Evolutionary conservation across 2,888 invertebrate species (phyloP).

Genomic region (Troides oblongomaculatus): DNA sequence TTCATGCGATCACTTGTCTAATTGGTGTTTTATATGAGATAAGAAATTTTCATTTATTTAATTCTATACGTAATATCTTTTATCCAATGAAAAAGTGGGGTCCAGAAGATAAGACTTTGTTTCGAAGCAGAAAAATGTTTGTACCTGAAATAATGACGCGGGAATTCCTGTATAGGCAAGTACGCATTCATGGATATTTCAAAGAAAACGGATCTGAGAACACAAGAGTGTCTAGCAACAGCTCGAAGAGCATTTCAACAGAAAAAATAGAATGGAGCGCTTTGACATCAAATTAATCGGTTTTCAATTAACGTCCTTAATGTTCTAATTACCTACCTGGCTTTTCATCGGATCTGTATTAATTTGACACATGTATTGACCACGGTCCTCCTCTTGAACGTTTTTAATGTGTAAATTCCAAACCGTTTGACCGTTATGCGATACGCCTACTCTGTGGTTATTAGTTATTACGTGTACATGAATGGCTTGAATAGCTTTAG

Average conservation of each 20-base stretch:
- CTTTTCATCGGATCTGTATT: slow-evolving; percentile 97
- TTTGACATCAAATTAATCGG: slow-evolving; percentile 51
- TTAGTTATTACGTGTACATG: slow-evolving; percentile 96
- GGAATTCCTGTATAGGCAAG: slow-evolving; percentile 73
- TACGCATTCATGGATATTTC: slow-evolving; percentile 60
- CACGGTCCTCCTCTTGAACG: slow-evolving; percentile 92
- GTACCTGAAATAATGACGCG: slow-evolving; percentile 75
- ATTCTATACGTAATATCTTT: slow-evolving; percentile 41
- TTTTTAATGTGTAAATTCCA: slow-evolving; percentile 95
- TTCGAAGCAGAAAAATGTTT: slow-evolving; percentile 70
- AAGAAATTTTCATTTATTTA: slow-evolving; percentile 37
- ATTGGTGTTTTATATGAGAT: slow-evolving; percentile 47
- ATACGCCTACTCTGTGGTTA: slow-evolving; percentile 91
- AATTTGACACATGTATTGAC: slow-evolving; percentile 96
- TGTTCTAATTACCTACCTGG: slow-evolving; percentile 81
- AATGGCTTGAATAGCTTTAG: slow-evolving; percentile 95
- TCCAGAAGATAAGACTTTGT: slow-evolving; percentile 57
- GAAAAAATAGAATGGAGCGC: slow-evolving; percentile 52
- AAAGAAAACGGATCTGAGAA: slow-evolving; percentile 35
- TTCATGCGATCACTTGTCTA: slow-evolving; percentile 49
- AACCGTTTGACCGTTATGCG: slow-evolving; percentile 90
- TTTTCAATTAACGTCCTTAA: neutral
- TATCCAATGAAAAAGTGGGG: slow-evolving; percentile 58
- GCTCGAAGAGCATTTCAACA: slow-evolving; percentile 32
- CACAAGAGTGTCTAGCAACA: slow-evolving; percentile 26